A percentile compares a stretch with the other conserved stretches of the same genome.
These are phyloP conservation scores for Aurelia aurita DNA, from an alignment of 30 jellyfish, hydroid and myxozoan genomes.

Conservation along the genomic window DNA sequence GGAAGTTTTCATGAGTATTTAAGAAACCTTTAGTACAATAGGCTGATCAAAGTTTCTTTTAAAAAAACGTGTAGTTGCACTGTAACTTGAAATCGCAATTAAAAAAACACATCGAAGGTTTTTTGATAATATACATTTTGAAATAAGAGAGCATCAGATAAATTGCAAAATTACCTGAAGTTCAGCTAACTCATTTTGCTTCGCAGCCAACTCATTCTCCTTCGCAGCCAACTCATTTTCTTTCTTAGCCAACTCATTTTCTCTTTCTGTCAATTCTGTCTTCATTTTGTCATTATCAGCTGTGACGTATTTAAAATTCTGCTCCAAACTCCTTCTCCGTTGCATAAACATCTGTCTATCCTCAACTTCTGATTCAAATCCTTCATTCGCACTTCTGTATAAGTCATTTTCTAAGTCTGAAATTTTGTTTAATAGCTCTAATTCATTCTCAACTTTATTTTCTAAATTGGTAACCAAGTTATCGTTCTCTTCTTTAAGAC, in stretches of 20 bases:
- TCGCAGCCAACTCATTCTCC: too few relatives aligned
- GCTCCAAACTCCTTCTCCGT: conserved; percentile 24
- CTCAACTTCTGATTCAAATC: conserved; percentile 55
- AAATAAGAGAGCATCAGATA: too few relatives aligned
- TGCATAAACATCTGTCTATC: conserved; percentile 13
- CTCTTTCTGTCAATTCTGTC: conserved; percentile 26
- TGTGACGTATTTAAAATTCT: conserved; percentile 14
- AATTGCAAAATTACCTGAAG: too few relatives aligned
- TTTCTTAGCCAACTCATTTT: conserved; percentile 6
- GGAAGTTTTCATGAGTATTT: too few relatives aligned
- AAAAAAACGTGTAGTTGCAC: too few relatives aligned
- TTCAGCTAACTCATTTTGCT: too few relatives aligned
- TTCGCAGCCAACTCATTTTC: too few relatives aligned
- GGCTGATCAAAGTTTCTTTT: too few relatives aligned
- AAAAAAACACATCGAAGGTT: too few relatives aligned
- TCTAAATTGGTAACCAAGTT: conserved; percentile 36
- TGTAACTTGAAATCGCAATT: too few relatives aligned
- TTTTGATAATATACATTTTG: too few relatives aligned
- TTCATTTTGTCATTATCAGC: conserved; percentile 52
- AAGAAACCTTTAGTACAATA: too few relatives aligned
- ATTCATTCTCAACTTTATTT: conserved; percentile 53
- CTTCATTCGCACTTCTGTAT: conserved; percentile 72
- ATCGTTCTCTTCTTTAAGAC: conserved; percentile 58
- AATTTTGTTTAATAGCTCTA: conserved; percentile 48
- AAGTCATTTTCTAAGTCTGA: conserved; percentile 60